phyloP scores from a whole-genome alignment of 2,113 vertebrate species.

The Seriola aureovittata region DNA sequence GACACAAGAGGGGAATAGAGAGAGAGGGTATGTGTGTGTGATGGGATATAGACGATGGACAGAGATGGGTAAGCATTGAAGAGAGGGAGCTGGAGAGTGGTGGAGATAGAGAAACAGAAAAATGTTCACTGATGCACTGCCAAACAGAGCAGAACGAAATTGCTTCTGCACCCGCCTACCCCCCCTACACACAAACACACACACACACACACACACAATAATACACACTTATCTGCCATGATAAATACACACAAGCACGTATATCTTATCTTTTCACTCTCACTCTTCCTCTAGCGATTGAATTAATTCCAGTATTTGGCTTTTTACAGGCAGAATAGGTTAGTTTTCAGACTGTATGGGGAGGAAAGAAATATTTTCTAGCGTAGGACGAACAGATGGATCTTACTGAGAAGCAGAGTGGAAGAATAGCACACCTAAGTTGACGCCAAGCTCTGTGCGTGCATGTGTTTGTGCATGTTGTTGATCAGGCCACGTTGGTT shows the following conservation, averaged over 20 bases:
- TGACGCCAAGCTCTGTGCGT: conserved; percentile 60
- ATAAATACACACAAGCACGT: conserved; percentile 26
- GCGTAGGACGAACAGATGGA: conserved; percentile 75
- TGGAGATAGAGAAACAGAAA: conserved; percentile 55
- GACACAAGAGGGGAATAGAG: neutral
- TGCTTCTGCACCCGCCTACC: conserved; percentile 41
- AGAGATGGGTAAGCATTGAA: conserved; percentile 37
- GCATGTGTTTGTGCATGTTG: conserved; percentile 46
- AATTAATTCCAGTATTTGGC: neutral
- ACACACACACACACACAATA: neutral
- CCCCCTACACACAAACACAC: conserved; percentile 7
- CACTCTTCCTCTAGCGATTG: neutral
- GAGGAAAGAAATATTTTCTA: neutral
- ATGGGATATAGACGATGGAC: conserved; percentile 41
- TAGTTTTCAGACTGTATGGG: neutral
- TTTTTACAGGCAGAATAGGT: conserved; percentile 2
- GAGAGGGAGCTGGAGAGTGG: conserved; percentile 43
- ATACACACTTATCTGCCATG: neutral
- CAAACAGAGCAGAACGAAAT: conserved; percentile 82
- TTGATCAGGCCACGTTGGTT: conserved; percentile 41
- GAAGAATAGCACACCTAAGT: conserved; percentile 58
- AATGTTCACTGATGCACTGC: conserved; percentile 76
- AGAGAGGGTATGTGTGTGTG: conserved; percentile 11
- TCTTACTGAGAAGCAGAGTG: conserved; percentile 61
- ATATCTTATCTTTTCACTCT: conserved; percentile 24